phyloP scores from a whole-genome alignment of 2,113 vertebrate species.

The Bubalus kerabau region DNA sequence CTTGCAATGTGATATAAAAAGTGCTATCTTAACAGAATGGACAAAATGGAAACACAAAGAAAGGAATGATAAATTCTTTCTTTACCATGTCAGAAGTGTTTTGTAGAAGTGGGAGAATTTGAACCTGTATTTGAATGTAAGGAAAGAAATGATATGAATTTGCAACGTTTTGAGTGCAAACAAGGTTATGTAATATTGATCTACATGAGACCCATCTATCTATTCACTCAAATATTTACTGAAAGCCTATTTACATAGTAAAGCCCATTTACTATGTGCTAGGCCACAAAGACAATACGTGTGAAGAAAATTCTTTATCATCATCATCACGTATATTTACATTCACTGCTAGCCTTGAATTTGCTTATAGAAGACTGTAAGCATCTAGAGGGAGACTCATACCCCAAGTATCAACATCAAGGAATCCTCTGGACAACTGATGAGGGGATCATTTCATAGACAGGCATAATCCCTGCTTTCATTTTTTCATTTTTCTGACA shows the following conservation, averaged over 20 bases:
- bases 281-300: not conserved
- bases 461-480: not conserved
- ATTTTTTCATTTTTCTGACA: not conserved
- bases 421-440: not conserved
- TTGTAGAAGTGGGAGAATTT: not conserved
- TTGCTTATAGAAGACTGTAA: not conserved
- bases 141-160: not conserved
- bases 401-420: not conserved
- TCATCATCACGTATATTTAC: not conserved
- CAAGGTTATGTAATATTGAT: not conserved
- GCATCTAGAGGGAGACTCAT: not conserved
- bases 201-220: not conserved
- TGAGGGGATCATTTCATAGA: not conserved
- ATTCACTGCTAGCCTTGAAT: not conserved
- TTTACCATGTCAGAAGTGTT: not conserved
- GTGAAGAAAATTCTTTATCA: not conserved
- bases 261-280: not conserved
- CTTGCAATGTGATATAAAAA: not conserved
- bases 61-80: not conserved
- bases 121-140: not conserved
- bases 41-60: not conserved
- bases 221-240: not conserved
- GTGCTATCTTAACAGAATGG: not conserved
- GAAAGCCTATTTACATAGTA: not conserved
- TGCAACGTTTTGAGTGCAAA: not conserved